Evolutionary conservation across 2,888 invertebrate genomes (phyloP), one percentile per base, ranked within the genome.

Genomic region (Julus scanicus): DNA sequence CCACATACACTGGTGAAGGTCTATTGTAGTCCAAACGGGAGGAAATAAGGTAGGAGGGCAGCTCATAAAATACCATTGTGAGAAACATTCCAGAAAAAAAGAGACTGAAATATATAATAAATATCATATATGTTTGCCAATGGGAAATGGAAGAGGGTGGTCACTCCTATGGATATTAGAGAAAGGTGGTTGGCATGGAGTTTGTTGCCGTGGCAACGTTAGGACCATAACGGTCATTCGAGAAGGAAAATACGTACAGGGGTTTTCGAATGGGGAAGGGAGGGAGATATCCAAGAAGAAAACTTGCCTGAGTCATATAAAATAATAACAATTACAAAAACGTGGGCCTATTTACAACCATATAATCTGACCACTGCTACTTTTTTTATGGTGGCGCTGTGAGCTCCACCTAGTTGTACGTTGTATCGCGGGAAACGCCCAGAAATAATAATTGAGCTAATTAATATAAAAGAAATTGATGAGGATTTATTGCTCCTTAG

Each of bases 121-220:
- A 53, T 53, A 53, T 44, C 44, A 44, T 44, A 44, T 4, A 53
- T 8, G 53, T 9, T 53, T 53, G 53, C 6, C 13, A 53, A 53
- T 53, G 53, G 11, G 53, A 44, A 44, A 44, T 44, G 53, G 11
- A 53, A 53, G 53, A 53, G 53, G 15, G n/a, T 63, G 63, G n/a
- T 63, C 63, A 63, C 63, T 63, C 63, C 63, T 44, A 63, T 63
- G 63, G 63, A 63, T n/a, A 63, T 63, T 17, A 63, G 63, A n/a
- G 63, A n/a, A 63, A 63, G 63, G 63, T 63, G 63, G 63, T 63
- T 63, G 63, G 63, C n/a, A n/a, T 5, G 63, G 63, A 63, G 63
- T 63, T 63, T 63, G 63, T 63, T 63, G 63, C 17, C 63, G 1
- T 63, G 63, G 63, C 63, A n/a, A 63, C 63, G 63, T 17, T n/a